Percentiles rank a stretch among this genome's conserved stretches.
phyloP scores from a whole-genome alignment of 2,797 vertebrate genomes.

The Micromesistius poutassou region DNA sequence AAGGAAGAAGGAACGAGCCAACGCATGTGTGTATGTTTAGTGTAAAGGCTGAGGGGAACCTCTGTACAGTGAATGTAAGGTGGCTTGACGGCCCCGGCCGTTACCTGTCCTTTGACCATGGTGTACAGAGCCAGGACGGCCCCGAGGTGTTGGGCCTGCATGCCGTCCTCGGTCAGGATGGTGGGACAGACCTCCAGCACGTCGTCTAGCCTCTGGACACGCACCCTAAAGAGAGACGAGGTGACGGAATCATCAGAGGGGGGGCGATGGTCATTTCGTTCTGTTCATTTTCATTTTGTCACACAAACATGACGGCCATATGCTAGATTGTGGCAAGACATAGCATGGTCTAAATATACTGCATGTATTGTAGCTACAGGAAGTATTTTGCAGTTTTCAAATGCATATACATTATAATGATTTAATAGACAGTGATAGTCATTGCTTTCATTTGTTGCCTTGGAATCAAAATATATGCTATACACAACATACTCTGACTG shows the following conservation, averaged over 20 bases:
- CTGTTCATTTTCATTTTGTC: neutral
- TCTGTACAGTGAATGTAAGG: neutral
- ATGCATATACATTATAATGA: too few relatives aligned
- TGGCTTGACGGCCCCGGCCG: neutral
- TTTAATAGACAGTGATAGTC: neutral
- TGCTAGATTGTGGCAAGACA: neutral
- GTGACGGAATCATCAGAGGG: neutral
- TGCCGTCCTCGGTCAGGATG: slow-evolving; percentile 91
- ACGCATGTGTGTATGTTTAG: neutral
- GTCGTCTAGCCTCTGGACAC: slow-evolving; percentile 80
- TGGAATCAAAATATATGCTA: neutral
- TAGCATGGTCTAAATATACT: neutral
- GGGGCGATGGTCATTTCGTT: neutral
- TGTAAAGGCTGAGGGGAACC: neutral
- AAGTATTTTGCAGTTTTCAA: neutral
- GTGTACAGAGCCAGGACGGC: slow-evolving; percentile 91
- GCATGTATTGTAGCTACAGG: neutral
- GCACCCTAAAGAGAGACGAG: slow-evolving; percentile 75
- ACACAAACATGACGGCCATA: neutral
- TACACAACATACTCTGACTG: neutral
- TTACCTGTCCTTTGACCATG: slow-evolving; percentile 93
- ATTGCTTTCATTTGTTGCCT: neutral
- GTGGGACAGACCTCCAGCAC: slow-evolving; percentile 86
- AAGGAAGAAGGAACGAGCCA: too few relatives aligned
- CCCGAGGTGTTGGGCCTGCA: slow-evolving; percentile 95